These are phyloP conservation scores for Nephrotoma flavescens DNA, from an alignment of 2,888 invertebrate genomes.

Conservation along the genomic window DNA sequence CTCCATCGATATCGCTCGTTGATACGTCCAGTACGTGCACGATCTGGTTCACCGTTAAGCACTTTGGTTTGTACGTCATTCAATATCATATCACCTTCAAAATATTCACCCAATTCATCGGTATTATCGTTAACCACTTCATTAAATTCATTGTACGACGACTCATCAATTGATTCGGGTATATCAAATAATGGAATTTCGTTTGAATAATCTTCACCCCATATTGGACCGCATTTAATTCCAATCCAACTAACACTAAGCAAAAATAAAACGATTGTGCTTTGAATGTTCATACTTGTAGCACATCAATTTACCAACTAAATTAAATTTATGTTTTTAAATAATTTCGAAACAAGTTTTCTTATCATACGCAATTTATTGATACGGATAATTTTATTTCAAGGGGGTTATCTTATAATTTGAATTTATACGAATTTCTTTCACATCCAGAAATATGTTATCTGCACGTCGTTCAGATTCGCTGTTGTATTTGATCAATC, in stretches of 20 bases:
- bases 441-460: too few relatives aligned
- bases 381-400: background rate
- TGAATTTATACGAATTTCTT: too few relatives aligned
- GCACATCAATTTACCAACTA: background rate
- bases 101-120: conserved; percentile 58
- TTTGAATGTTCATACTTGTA: background rate
- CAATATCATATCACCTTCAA: conserved; percentile 59
- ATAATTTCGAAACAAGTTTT: background rate
- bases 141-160: conserved; percentile 13
- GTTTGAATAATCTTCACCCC: background rate
- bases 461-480: too few relatives aligned
- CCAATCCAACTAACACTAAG: background rate
- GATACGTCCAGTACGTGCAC: conserved; percentile 41
- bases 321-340: background rate
- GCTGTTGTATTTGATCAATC: too few relatives aligned
- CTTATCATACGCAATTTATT: background rate
- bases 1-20: conserved; percentile 43
- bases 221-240: background rate
- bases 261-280: background rate
- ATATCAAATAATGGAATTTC: background rate
- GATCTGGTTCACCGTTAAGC: conserved; percentile 2
- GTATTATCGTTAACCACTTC: conserved; percentile 37
- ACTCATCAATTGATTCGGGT: too few relatives aligned
- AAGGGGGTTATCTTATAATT: background rate
- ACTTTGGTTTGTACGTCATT: conserved; percentile 24